phyloP scores from a whole-genome alignment of 1,140 invertebrate genomes.

The Meloidogyne floridensis region DNA sequence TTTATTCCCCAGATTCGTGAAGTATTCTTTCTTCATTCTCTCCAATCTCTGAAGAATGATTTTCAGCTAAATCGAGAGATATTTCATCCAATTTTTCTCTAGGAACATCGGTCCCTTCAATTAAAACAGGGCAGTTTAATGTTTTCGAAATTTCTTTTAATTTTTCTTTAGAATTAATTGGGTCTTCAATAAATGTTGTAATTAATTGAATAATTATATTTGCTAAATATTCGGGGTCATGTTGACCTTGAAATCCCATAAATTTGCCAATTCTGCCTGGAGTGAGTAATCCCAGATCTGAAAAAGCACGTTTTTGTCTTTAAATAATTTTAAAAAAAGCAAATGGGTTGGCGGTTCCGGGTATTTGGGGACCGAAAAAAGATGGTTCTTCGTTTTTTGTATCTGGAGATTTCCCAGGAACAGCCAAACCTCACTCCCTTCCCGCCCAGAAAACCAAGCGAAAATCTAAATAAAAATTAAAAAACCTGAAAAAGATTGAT shows the following conservation, averaged over 20 bases:
- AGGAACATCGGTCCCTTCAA: background rate
- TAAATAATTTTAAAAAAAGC: no score
- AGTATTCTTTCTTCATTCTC: constrained; percentile 1
- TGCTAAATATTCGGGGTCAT: constrained; percentile 45
- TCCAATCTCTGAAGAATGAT: background rate
- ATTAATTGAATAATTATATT: background rate
- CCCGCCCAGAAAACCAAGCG: no score
- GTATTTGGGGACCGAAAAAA: no score
- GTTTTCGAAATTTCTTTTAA: background rate
- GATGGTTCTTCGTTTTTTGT: no score
- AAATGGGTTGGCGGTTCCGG: no score
- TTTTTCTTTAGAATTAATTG: constrained; percentile 1
- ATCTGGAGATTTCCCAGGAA: no score
- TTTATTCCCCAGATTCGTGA: background rate
- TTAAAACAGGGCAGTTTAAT: background rate
- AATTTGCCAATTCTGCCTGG: constrained; percentile 65
- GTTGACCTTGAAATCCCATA: constrained; percentile 65
- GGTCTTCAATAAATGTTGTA: background rate
- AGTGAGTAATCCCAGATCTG: constrained; percentile 67
- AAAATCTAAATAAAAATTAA: background rate
- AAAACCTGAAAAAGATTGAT: constrained; percentile 64
- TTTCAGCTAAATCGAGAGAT: background rate
- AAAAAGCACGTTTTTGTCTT: constrained; percentile 14
- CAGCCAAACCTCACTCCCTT: no score
- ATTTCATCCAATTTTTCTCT: constrained; percentile 4